Evolutionary conservation across 2,113 vertebrate genomes (phyloP).

Genomic region (Rhinoptilus africanus): DNA sequence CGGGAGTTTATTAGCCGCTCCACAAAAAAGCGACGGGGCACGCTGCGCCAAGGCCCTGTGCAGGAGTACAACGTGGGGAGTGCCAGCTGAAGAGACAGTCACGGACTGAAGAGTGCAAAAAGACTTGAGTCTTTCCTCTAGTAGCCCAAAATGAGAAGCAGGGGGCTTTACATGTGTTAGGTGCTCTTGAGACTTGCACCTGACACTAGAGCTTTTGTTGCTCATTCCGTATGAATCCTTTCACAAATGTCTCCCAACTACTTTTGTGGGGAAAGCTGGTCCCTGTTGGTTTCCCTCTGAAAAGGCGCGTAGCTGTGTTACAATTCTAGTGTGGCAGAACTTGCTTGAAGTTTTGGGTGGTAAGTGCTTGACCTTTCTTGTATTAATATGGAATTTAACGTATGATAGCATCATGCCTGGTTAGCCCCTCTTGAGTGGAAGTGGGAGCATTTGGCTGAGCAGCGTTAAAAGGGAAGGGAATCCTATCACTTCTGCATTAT

Average conservation of each 20-base stretch:
- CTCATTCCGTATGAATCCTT: neutral
- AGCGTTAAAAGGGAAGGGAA: neutral
- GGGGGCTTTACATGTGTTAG: neutral
- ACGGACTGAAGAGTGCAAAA: neutral
- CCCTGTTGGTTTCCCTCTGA: neutral
- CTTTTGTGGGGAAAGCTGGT: neutral
- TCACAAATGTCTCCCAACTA: neutral
- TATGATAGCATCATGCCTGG: neutral
- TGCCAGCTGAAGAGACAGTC: neutral
- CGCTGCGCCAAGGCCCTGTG: neutral
- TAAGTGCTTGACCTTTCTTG: neutral
- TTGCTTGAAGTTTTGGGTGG: neutral
- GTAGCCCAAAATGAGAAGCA: neutral
- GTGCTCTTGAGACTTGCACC: neutral
- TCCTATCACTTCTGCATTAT: neutral
- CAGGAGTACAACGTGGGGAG: neutral
- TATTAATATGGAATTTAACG: neutral
- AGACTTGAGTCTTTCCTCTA: neutral
- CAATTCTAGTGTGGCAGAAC: neutral
- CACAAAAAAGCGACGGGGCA: neutral
- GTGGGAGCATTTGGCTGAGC: neutral
- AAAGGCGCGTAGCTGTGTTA: neutral
- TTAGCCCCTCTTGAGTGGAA: neutral
- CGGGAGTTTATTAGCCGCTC: neutral
- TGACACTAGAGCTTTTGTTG: neutral